phyloP scores from a whole-genome alignment of 2,888 invertebrate genomes.

The Melanostoma scalare region DNA sequence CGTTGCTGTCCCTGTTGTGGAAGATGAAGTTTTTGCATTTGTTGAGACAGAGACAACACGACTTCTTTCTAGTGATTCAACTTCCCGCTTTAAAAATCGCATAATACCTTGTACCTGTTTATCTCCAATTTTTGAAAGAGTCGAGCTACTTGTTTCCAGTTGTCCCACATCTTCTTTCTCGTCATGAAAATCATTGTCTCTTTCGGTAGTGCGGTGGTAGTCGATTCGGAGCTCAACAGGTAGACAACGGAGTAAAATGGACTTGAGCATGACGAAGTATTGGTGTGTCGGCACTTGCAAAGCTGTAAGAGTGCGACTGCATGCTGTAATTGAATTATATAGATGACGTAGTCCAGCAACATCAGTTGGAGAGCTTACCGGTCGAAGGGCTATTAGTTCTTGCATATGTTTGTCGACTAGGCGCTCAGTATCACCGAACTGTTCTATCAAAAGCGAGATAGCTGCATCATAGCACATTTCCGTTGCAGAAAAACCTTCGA shows the following conservation, averaged over 20 bases:
- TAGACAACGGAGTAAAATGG: slow-evolving; percentile 38
- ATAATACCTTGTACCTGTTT: slow-evolving; percentile 1
- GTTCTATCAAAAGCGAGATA: too few relatives aligned
- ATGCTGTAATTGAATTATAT: slow-evolving; percentile 17
- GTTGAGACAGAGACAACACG: neutral
- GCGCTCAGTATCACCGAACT: too few relatives aligned
- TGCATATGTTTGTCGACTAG: slow-evolving; percentile 14
- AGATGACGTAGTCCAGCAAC: slow-evolving; percentile 7
- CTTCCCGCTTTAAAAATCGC: neutral
- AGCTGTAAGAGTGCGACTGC: slow-evolving; percentile 28
- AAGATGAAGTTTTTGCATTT: neutral
- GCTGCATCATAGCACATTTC: too few relatives aligned
- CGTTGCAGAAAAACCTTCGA: too few relatives aligned
- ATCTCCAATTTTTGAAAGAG: neutral
- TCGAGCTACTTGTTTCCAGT: slow-evolving; percentile 3
- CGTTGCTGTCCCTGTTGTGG: neutral
- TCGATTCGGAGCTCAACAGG: slow-evolving; percentile 20
- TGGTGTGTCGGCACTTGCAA: slow-evolving; percentile 15
- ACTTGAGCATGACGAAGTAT: slow-evolving; percentile 45
- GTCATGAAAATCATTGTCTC: neutral
- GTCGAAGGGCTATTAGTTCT: slow-evolving; percentile 15
- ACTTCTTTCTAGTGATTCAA: slow-evolving; percentile 1
- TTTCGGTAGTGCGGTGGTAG: slow-evolving; percentile 19
- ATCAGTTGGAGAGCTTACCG: neutral
- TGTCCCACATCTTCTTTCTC: neutral